Evolutionary conservation across 2,888 invertebrate genomes (phyloP), one percentile per base, ranked within the genome.

Genomic region (Lochmaea crataegi): DNA sequence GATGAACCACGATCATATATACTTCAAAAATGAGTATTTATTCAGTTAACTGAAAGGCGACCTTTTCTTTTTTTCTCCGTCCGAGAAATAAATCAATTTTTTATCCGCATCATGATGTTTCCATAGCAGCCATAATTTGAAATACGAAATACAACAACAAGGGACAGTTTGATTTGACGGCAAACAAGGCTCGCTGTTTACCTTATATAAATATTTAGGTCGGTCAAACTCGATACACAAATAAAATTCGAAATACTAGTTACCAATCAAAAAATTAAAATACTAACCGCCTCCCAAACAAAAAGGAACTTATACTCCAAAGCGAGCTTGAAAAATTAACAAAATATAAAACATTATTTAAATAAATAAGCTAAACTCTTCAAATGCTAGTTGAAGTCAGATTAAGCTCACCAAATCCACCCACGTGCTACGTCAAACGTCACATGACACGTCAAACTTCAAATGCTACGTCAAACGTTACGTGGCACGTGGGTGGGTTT

Each of bases 31-130:
- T 57, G 16, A 42, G 42, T n/a, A n/a, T n/a, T n/a, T n/a, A n/a
- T n/a, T 66, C 9, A 18, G 14, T n/a, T 18, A 57, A 66, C 56
- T 38, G 60, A 16, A 60, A 38, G 38, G 38, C 16, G 60, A 41
- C n/a, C 56, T 56, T 51, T 51, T 38, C 42, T 32, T 16, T 9
- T 58, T 14, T 57, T 22, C 12, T 42, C 26, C 10, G 10, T 18
- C 2, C 60, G 11, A 60, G 10, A 63, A 64, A 64, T 64, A 69
- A 69, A 69, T 69, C 69, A 69, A 69, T 64, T 69, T 64, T 69
- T 69, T 42, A 56, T 69, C 69, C 57, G 69, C 69, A 69, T 69
- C 69, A 63, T 64, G 57, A 69, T 69, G 64, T 69, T 69, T 63
- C 69, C 69, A 69, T 69, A 64, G 69, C 69, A 69, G 64, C 69